Percentiles rank a stretch among this genome's conserved stretches.
These are phyloP conservation scores for Idaea aversata DNA, from an alignment of 2,888 invertebrate genomes.

Conservation along the genomic window DNA sequence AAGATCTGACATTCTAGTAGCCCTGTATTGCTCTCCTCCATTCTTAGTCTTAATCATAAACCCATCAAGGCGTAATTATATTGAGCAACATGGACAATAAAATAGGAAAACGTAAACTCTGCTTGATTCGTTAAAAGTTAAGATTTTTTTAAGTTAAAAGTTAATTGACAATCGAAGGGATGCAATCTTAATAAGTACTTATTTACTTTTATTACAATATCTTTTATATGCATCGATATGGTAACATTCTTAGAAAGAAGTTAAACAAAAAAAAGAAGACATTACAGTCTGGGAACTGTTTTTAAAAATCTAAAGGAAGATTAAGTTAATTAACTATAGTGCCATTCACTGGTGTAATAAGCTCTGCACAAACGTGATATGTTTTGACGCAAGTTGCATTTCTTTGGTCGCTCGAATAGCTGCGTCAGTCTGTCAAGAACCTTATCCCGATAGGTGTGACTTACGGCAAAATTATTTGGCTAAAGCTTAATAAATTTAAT, in stretches of 20 bases:
- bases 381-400: background rate
- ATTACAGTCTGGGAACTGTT: background rate
- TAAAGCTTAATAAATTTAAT: background rate
- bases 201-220: background rate
- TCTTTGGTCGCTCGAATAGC: background rate
- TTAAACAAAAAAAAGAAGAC: background rate
- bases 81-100: conserved; percentile 78
- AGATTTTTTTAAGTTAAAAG: conserved; percentile 11
- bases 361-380: background rate
- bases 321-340: background rate
- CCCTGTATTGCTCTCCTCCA: conserved; percentile 70
- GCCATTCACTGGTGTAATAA: background rate
- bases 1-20: conserved; percentile 28
- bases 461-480: background rate
- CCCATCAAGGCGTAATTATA: conserved; percentile 50
- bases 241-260: background rate
- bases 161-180: conserved; percentile 9
- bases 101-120: conserved; percentile 21
- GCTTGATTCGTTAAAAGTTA: background rate
- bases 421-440: background rate
- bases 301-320: background rate
- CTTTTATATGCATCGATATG: background rate
- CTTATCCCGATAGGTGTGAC: background rate
- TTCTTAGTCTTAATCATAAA: conserved; percentile 69
- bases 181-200: conserved; percentile 12